Evolutionary conservation across 2,797 vertebrate species (phyloP).

Genomic region (Bovichtus variegatus): DNA sequence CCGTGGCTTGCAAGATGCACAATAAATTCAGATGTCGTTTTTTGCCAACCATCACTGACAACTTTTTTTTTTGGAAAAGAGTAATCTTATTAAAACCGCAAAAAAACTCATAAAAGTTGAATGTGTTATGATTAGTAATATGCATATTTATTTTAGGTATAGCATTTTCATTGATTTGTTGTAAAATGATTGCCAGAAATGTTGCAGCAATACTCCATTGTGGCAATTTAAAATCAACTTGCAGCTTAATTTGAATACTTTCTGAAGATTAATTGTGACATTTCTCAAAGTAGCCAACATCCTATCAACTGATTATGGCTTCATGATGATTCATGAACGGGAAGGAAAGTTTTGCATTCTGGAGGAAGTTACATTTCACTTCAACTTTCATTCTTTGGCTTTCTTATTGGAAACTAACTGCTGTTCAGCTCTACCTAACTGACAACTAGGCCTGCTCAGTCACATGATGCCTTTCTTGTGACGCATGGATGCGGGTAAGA

Average conservation of each 20-base stretch:
- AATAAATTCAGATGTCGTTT: slow-evolving; percentile 63
- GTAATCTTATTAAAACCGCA: slow-evolving; percentile 46
- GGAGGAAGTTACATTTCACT: slow-evolving; percentile 41
- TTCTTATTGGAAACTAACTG: slow-evolving; percentile 36
- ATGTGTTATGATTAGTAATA: slow-evolving; percentile 44
- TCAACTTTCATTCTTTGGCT: slow-evolving; percentile 32
- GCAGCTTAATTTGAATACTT: slow-evolving; percentile 57
- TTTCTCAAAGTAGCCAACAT: slow-evolving; percentile 58
- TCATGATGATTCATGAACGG: slow-evolving; percentile 50
- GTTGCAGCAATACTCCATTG: slow-evolving; percentile 30
- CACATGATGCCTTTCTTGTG: slow-evolving; percentile 27
- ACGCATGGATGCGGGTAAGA: neutral
- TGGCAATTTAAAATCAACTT: slow-evolving; percentile 57
- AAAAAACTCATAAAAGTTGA: slow-evolving; percentile 39
- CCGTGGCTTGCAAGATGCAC: slow-evolving; percentile 42
- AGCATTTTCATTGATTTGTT: slow-evolving; percentile 52
- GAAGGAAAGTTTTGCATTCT: slow-evolving; percentile 24
- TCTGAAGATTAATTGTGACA: slow-evolving; percentile 62
- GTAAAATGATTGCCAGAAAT: slow-evolving; percentile 48
- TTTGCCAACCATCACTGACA: slow-evolving; percentile 59
- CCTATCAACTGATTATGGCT: slow-evolving; percentile 57
- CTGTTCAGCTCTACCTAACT: slow-evolving; percentile 18
- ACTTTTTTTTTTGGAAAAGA: slow-evolving; percentile 43
- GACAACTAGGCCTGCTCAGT: slow-evolving; percentile 28
- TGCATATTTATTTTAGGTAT: slow-evolving; percentile 39